Evolutionary conservation across 2,797 vertebrate species (phyloP), one percentile per base, ranked within the genome.

Genomic region (Cichlasoma orientale): DNA sequence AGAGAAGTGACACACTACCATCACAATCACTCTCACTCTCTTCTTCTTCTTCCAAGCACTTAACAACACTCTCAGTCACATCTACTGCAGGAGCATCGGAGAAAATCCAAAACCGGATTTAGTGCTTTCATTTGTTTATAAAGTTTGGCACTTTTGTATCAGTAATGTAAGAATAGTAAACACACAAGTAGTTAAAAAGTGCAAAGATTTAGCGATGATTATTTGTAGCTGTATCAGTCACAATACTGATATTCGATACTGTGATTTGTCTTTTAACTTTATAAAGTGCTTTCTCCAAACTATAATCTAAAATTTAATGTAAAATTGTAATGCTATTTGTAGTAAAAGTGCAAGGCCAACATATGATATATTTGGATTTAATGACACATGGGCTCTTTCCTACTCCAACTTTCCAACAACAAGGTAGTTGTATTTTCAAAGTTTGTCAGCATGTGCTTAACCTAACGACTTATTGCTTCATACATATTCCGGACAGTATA

Each of bases 61-160:
- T 10, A 31, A 54, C 41, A 52, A 21, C 33, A 57, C 21, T 44
- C 52, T 4, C 33, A 29, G 7, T 58, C 66, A 56, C 33, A 25
- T 50, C 16, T 54, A 52, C 2, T 69, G 55, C 54, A 53, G 4
- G 29, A 74, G 55, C 25, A 59, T 77, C 16, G 33, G 4, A 57
- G 12, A 54, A 50, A 68, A 69, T 12, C 13, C 16, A 56, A 58
- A 56, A 31, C 16, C 25, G 50, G 25, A 68, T 68, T 68, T 50
- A 68, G 47, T 9, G 4, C 50, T 50, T 0, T 50, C 7, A 86
- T 72, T 63, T 23, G 13, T 61, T 74, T 23, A 23, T 27, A 74
- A 13, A 53, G 54, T 7, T 47, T 85, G 79, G 74, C 79, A 89
- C 59, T 56, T 86, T 54, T 76, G 18, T 47, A 56, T 54, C 18